These are phyloP conservation scores for Athetis lepigone DNA, from an alignment of 2,888 invertebrate species.

Conservation along the genomic window DNA sequence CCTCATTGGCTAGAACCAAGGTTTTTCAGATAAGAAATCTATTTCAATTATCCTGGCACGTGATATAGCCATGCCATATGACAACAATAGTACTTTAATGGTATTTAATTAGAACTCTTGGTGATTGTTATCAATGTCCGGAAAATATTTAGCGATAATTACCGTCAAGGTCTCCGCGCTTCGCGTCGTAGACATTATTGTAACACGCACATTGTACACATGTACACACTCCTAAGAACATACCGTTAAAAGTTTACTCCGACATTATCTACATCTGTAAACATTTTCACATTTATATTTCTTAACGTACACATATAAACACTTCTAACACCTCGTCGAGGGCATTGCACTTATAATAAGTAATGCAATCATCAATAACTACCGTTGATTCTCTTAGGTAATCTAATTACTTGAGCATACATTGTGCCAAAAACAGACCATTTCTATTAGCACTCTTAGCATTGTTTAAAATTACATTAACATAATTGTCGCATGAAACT, in stretches of 20 bases:
- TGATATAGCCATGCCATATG: background rate
- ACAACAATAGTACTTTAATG: slow-evolving; percentile 30
- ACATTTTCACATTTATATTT: slow-evolving; percentile 57
- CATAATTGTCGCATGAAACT: slow-evolving; percentile 24
- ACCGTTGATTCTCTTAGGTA: slow-evolving; percentile 31
- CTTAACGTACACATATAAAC: slow-evolving; percentile 53
- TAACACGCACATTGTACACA: slow-evolving; percentile 31
- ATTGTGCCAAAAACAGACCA: slow-evolving; percentile 50
- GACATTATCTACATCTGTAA: slow-evolving; percentile 60
- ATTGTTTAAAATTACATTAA: slow-evolving; percentile 31
- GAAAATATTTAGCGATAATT: slow-evolving; percentile 51
- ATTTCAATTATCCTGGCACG: slow-evolving; percentile 28
- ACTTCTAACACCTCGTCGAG: slow-evolving; percentile 54
- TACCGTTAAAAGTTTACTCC: slow-evolving; percentile 42
- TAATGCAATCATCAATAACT: slow-evolving; percentile 59
- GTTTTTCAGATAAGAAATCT: slow-evolving; percentile 14
- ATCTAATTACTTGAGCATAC: slow-evolving; percentile 46
- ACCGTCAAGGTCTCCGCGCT: slow-evolving; percentile 47
- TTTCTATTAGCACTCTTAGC: slow-evolving; percentile 59
- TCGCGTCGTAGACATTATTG: slow-evolving; percentile 30
- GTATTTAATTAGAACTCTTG: slow-evolving; percentile 39
- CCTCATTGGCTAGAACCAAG: slow-evolving; percentile 15
- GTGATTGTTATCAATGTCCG: slow-evolving; percentile 46
- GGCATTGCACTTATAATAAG: slow-evolving; percentile 59
- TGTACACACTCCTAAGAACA: slow-evolving; percentile 15